Conservation (phyloP, 2,113 vertebrate species). For the Psilopsiagon aurifrons region DNA sequence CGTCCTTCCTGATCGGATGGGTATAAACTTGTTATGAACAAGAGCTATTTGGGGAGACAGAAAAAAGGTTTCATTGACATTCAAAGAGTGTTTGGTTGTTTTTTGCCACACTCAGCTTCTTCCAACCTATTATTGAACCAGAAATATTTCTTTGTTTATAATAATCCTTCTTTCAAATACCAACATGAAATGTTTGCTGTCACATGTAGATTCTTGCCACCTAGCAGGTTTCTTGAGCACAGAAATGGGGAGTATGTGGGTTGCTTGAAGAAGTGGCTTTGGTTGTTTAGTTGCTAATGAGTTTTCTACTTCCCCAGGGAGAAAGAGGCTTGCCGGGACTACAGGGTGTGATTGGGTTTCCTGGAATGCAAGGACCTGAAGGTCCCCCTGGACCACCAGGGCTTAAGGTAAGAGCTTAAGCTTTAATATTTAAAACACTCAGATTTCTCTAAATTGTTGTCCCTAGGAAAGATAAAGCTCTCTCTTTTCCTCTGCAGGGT, state of each 20-base stretch:
- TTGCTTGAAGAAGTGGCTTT: background rate
- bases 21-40: background rate
- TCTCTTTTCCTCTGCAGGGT: constrained; percentile 79
- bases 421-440: background rate
- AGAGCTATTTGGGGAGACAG: background rate
- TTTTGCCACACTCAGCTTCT: background rate
- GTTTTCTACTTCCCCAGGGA: constrained; percentile 77
- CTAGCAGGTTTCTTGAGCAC: background rate
- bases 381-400: constrained; percentile 88
- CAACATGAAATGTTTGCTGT: background rate
- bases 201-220: background rate
- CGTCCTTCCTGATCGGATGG: background rate
- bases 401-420: constrained; percentile 79
- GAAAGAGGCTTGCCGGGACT: constrained; percentile 90
- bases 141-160: background rate
- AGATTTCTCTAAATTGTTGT: background rate
- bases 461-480: background rate
- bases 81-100: background rate
- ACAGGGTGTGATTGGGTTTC: constrained; percentile 93
- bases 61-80: background rate
- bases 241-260: background rate
- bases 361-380: constrained; percentile 93
- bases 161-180: background rate
- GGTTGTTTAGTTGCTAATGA: background rate
- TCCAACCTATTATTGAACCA: background rate